Evolutionary conservation across 2,888 invertebrate genomes (phyloP), one percentile per base, ranked within the genome.

Genomic region (Stenurella melanura): DNA sequence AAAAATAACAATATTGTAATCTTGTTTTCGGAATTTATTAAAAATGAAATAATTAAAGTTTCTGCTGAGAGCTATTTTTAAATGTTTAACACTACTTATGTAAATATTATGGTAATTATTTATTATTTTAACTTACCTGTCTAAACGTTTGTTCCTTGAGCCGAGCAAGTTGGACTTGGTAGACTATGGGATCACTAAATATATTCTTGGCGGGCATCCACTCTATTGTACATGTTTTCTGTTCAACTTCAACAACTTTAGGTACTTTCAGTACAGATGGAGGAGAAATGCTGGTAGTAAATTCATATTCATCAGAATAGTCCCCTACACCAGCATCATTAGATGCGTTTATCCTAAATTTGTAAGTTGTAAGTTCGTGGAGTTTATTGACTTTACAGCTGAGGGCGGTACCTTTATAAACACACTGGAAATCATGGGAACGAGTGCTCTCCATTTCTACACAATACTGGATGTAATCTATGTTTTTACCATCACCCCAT

Each of bases 241-340:
- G 90, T 77, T 90, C 89, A 70, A 93, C 88, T 85, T 92, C 92
- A 67, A 89, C 89, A 63, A 94, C 91, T 76, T 92, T 91, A 56
- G 96, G 95, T 34, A 94, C 91, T 91, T 95, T 96, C 63, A 96
- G 92, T 78, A 94, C 93, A 73, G 95, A 93, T 38, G 97, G 98
- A 75, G 96, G 95, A 42, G 97, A 95, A 81, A 94, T 92, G 77
- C 91, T 91, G 50, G 98, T 98, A 83, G 91, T 91, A 89, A 95
- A 96, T 75, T 92, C 90, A 87, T 93, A 92, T 70, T 93, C 91
- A 76, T 91, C 91, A 6, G 96, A 95, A 91, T 94, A 96, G 50
- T 93, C 93, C 18, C 97, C 97, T 83, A 94, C 93, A 12, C 97
- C 97, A 76, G 96, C 96, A 89, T 95, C 96, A 88, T 96, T 96